Conservation (phyloP, 2,888 invertebrate genomes). For the Scaptomyza cyrtandrae region DNA sequence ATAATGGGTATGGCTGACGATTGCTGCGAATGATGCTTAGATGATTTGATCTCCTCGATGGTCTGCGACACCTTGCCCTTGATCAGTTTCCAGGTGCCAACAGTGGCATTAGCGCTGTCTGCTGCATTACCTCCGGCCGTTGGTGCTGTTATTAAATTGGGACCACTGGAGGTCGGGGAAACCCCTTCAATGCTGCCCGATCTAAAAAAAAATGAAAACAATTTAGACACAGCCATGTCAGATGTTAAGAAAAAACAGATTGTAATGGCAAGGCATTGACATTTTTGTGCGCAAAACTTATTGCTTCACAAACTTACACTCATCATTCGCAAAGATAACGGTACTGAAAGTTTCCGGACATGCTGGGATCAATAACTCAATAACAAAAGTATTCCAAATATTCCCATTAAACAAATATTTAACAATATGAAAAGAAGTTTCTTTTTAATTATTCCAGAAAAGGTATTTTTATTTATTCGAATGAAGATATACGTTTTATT, state of each 20-base stretch:
- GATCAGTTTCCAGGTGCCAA: constrained; percentile 84
- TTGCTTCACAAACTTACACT: not conserved
- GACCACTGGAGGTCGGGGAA: constrained; percentile 75
- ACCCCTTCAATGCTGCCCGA: constrained; percentile 83
- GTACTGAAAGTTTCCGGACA: not conserved
- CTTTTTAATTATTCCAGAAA: constrained; percentile 82
- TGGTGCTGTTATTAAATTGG: constrained; percentile 72
- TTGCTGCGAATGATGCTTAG: constrained; percentile 74
- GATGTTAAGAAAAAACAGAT: not conserved
- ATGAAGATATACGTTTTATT: constrained; percentile 75
- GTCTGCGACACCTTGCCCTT: constrained; percentile 84
- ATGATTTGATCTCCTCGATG: constrained; percentile 84
- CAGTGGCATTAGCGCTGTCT: constrained; percentile 65
- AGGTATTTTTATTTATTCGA: constrained; percentile 81
- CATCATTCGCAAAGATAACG: not conserved
- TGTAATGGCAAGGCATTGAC: constrained; percentile 2
- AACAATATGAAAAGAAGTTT: constrained; percentile 9
- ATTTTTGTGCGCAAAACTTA: not conserved
- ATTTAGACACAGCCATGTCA: constrained; percentile 37
- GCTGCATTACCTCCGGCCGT: constrained; percentile 45
- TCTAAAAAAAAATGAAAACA: constrained; percentile 58
- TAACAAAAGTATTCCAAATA: not conserved
- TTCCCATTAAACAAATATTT: not conserved
- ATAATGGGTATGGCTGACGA: constrained; percentile 60
- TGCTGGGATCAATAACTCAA: not conserved